A percentile compares a stretch with the other conserved stretches of the same genome.
Evolutionary conservation across 2,797 vertebrate species (phyloP).

Genomic region (Halcyon leucocephala): DNA sequence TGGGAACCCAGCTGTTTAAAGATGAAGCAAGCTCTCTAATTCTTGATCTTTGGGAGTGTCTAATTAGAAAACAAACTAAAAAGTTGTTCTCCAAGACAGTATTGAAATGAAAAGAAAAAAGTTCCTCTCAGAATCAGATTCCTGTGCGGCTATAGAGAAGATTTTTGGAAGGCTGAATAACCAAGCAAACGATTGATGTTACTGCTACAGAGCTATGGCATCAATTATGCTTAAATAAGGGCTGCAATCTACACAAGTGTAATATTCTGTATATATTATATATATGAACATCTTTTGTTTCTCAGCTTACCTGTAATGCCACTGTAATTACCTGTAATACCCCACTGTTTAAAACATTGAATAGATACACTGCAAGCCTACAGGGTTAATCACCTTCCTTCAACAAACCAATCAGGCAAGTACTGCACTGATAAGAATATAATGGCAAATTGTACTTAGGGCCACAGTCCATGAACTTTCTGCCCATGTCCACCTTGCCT

Average conservation of each 20-base stretch:
- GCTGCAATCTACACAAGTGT: background rate
- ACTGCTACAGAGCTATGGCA: background rate
- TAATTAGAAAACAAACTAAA: constrained; percentile 74
- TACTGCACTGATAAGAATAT: background rate
- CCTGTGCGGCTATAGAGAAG: background rate
- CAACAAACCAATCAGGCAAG: background rate
- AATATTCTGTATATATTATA: background rate
- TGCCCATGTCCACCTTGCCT: background rate
- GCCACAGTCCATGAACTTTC: background rate
- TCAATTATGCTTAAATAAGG: constrained; percentile 34
- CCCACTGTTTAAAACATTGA: background rate
- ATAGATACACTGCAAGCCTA: background rate
- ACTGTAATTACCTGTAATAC: background rate
- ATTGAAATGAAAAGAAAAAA: constrained; percentile 55
- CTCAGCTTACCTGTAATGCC: background rate
- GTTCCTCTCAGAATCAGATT: constrained; percentile 20
- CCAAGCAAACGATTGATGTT: constrained; percentile 27
- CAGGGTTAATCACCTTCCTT: background rate
- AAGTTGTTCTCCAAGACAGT: constrained; percentile 52
- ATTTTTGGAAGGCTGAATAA: constrained; percentile 33
- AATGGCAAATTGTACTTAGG: background rate
- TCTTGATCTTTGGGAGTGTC: constrained; percentile 76
- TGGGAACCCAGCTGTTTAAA: constrained; percentile 77
- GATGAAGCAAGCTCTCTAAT: constrained; percentile 57
- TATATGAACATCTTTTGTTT: background rate